Evolutionary conservation across 1,140 invertebrate species (phyloP).

Genomic region (Drosophila oshimai): DNA sequence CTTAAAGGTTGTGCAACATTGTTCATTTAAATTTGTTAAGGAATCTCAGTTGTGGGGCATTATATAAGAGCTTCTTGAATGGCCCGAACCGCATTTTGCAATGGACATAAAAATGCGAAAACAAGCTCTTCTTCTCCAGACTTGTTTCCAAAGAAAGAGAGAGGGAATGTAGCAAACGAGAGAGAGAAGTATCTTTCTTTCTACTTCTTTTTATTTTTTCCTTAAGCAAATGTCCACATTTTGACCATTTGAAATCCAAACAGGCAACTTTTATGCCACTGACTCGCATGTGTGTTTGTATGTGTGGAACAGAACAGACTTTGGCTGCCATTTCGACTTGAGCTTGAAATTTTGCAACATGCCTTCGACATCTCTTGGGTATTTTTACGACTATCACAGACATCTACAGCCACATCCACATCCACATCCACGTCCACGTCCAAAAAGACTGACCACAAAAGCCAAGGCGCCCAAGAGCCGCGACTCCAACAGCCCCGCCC

Average conservation of each 20-base stretch:
- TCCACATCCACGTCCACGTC: no score
- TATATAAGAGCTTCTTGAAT: background rate
- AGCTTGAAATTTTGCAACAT: slow-evolving; percentile 79
- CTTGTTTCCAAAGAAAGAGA: background rate
- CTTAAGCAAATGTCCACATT: slow-evolving; percentile 76
- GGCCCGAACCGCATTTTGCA: background rate
- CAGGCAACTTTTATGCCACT: slow-evolving; percentile 74
- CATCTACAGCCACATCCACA: no score
- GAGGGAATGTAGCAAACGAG: background rate
- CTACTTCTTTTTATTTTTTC: slow-evolving; percentile 1
- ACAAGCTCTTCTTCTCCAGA: background rate
- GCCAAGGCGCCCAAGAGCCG: slow-evolving; percentile 42
- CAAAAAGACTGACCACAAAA: slow-evolving; percentile 42
- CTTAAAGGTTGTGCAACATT: background rate
- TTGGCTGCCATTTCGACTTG: slow-evolving; percentile 64
- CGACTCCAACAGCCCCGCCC: background rate
- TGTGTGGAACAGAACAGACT: slow-evolving; percentile 22
- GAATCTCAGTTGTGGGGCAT: background rate
- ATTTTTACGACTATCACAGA: slow-evolving; percentile 70
- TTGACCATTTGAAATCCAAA: slow-evolving; percentile 78
- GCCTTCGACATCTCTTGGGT: slow-evolving; percentile 78
- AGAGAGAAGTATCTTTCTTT: slow-evolving; percentile 5
- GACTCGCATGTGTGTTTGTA: slow-evolving; percentile 37
- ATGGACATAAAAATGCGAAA: slow-evolving; percentile 11
- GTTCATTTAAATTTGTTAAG: background rate